Evolutionary conservation across 2,888 invertebrate species (phyloP).

Genomic region (Lasioglossum morio): DNA sequence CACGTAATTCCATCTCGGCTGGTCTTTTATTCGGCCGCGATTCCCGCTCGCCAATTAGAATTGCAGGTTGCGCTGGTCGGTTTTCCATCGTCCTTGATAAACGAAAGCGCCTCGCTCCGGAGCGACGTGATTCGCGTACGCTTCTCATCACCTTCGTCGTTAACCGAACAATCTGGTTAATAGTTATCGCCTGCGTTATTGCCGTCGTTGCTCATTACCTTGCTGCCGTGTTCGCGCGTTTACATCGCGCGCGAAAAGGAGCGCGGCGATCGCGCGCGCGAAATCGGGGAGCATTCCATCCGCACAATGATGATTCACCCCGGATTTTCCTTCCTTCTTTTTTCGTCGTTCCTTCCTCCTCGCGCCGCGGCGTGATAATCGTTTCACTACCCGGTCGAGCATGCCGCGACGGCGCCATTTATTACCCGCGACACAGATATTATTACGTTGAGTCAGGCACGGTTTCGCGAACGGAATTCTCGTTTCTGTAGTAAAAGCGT

Average conservation of each 20-base stretch:
- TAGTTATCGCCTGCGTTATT: constrained; percentile 62
- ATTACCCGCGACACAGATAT: constrained; percentile 24
- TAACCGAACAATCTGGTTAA: constrained; percentile 60
- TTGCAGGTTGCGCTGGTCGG: constrained; percentile 20
- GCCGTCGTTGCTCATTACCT: constrained; percentile 55
- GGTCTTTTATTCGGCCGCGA: constrained; percentile 47
- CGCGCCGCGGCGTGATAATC: background rate
- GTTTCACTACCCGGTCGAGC: constrained; percentile 24
- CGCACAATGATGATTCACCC: constrained; percentile 43
- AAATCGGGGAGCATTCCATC: constrained; percentile 38
- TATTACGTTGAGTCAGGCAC: constrained; percentile 27
- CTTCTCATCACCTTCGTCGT: constrained; percentile 62
- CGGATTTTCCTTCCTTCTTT: background rate
- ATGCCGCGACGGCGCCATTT: constrained; percentile 31
- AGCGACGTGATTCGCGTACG: constrained; percentile 52
- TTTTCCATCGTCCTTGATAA: constrained; percentile 58
- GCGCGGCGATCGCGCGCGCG: constrained; percentile 15
- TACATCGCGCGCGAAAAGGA: constrained; percentile 40
- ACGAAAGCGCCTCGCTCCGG: constrained; percentile 58
- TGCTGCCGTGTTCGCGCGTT: constrained; percentile 41
- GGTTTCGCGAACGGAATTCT: constrained; percentile 8
- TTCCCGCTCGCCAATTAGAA: constrained; percentile 52
- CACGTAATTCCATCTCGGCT: constrained; percentile 34
- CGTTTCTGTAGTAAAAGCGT: constrained; percentile 7
- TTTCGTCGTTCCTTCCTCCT: background rate